Percentiles rank a stretch among this genome's conserved stretches.
Conservation (phyloP, 2,797 vertebrate species). For the Halcyon smyrnensis region DNA sequence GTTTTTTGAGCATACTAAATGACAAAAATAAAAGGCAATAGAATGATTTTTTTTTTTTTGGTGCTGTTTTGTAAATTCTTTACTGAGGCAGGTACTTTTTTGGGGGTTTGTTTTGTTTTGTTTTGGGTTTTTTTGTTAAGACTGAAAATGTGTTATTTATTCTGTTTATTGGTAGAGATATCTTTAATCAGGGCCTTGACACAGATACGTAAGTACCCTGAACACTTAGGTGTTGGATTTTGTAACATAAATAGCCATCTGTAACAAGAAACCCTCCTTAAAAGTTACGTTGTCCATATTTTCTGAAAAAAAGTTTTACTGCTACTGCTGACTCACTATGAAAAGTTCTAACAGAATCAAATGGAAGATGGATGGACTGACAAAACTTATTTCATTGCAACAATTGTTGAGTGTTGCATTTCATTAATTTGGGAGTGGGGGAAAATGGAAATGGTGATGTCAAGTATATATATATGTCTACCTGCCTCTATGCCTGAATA, state of each 20-base stretch:
- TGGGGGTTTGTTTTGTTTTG: background rate
- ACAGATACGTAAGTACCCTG: background rate
- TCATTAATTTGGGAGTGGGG: background rate
- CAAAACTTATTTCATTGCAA: background rate
- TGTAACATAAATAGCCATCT: background rate
- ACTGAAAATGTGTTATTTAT: background rate
- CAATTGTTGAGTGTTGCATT: background rate
- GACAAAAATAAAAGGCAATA: background rate
- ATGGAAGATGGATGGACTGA: background rate
- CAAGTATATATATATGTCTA: background rate
- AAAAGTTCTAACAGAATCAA: background rate
- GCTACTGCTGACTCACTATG: background rate
- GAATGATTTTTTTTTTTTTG: background rate
- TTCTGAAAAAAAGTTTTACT: background rate
- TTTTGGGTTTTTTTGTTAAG: background rate
- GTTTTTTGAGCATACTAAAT: background rate
- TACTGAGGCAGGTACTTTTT: background rate
- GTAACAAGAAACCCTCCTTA: background rate
- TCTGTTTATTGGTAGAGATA: background rate
- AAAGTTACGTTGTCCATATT: background rate
- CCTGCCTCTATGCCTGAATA: background rate
- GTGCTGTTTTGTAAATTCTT: background rate
- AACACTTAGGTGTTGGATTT: background rate
- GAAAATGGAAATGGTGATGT: background rate
- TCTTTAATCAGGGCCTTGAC: background rate